Percentiles rank a stretch among this genome's conserved stretches.
These are phyloP conservation scores for Perizoma affinitatum DNA, from an alignment of 2,888 invertebrate species.

Conservation along the genomic window DNA sequence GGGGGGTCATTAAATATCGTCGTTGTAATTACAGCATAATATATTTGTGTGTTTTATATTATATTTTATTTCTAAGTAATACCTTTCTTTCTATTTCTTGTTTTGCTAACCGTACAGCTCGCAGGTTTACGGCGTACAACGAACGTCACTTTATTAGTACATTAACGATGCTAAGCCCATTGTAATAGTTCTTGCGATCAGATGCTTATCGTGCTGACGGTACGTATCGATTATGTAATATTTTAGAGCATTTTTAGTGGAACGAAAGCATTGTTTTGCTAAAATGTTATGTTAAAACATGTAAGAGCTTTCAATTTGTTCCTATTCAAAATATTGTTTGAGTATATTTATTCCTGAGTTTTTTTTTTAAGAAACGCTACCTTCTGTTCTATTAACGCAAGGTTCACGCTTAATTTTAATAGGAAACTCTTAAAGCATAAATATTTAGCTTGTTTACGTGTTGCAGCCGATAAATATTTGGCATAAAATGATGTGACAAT, in stretches of 20 bases:
- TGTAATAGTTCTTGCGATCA: constrained; percentile 52
- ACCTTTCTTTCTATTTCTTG: constrained; percentile 17
- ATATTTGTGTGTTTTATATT: too few species aligned
- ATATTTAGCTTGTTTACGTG: too few species aligned
- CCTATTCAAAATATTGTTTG: not conserved
- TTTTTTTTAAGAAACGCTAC: too few species aligned
- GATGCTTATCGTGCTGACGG: constrained; percentile 40
- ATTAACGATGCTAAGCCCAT: constrained; percentile 52
- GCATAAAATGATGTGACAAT: too few species aligned
- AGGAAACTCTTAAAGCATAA: too few species aligned
- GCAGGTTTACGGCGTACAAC: constrained; percentile 50
- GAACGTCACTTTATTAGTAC: constrained; percentile 56
- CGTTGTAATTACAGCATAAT: too few species aligned
- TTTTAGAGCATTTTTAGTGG: constrained; percentile 12
- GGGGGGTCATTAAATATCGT: too few species aligned
- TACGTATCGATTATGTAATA: constrained; percentile 29
- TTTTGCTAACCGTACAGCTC: constrained; percentile 40
- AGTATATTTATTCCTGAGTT: too few species aligned
- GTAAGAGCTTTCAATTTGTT: not conserved
- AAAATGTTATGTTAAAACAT: not conserved
- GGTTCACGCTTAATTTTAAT: too few species aligned
- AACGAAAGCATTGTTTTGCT: constrained; percentile 11
- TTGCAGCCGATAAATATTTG: too few species aligned
- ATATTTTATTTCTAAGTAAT: too few species aligned
- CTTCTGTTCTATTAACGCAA: too few species aligned